Evolutionary conservation across 2,113 vertebrate species (phyloP).

Genomic region (Lutjanus erythropterus): DNA sequence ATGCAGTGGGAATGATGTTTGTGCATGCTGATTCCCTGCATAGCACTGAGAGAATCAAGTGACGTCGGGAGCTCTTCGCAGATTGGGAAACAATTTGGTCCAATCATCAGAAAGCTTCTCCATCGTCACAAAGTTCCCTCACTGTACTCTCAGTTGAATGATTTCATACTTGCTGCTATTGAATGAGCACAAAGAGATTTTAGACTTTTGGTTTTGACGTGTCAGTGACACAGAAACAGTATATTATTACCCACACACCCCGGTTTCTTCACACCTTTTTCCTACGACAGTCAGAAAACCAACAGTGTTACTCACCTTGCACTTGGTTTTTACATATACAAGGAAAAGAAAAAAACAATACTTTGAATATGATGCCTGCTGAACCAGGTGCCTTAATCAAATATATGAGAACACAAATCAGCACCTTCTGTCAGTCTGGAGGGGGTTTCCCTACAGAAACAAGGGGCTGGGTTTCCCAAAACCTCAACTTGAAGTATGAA

Average conservation of each 20-base stretch:
- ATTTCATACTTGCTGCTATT: constrained; percentile 74
- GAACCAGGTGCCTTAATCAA: constrained; percentile 88
- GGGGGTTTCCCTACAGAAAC: constrained; percentile 71
- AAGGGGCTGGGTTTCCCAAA: constrained; percentile 74
- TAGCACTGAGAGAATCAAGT: constrained; percentile 55
- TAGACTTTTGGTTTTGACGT: constrained; percentile 46
- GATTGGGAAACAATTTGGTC: constrained; percentile 37
- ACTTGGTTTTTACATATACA: constrained; percentile 76
- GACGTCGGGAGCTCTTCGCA: constrained; percentile 38
- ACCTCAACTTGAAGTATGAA: constrained; percentile 50
- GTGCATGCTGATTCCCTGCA: constrained; percentile 61
- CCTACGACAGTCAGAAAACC: constrained; percentile 59
- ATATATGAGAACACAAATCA: constrained; percentile 81
- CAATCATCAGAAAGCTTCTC: constrained; percentile 19
- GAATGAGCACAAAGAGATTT: constrained; percentile 78
- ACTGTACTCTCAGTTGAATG: constrained; percentile 65
- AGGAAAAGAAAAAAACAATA: constrained; percentile 40
- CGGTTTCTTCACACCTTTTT: constrained; percentile 14
- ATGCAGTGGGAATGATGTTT: constrained; percentile 33
- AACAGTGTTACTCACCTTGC: constrained; percentile 72
- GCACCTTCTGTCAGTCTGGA: constrained; percentile 77
- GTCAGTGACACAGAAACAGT: constrained; percentile 47
- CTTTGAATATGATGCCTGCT: constrained; percentile 86
- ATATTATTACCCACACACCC: constrained; percentile 33
- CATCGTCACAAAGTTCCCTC: constrained; percentile 53